Evolutionary conservation across 2,113 vertebrate genomes (phyloP).

Genomic region (Brienomyrus longianalis): DNA sequence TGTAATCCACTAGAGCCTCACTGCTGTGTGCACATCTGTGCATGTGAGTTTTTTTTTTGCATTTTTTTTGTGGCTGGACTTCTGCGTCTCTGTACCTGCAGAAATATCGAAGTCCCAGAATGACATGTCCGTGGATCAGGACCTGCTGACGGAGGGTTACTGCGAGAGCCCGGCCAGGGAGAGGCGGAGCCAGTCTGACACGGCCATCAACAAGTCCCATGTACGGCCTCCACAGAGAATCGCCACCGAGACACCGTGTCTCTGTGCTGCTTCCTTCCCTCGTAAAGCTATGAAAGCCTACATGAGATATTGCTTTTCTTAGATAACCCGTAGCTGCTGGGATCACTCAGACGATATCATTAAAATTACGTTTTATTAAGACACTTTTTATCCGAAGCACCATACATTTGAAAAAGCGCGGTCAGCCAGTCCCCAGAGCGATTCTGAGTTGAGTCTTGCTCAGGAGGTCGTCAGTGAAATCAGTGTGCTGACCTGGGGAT

Average conservation of each 20-base stretch:
- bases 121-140: conserved; percentile 66
- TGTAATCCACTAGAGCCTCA: background rate
- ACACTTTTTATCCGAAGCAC: background rate
- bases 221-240: conserved; percentile 41
- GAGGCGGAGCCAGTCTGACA: conserved; percentile 79
- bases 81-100: conserved; percentile 39
- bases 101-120: conserved; percentile 84
- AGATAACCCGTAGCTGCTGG: background rate
- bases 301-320: background rate
- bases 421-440: background rate
- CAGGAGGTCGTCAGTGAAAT: background rate
- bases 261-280: background rate
- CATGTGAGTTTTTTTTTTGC: background rate
- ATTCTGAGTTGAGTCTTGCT: background rate
- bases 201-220: conserved; percentile 64
- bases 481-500: background rate
- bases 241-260: background rate
- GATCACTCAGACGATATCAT: background rate
- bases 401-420: background rate
- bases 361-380: background rate
- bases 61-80: background rate
- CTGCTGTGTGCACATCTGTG: background rate
- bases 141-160: conserved; percentile 50
- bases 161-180: conserved; percentile 34
- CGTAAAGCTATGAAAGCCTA: background rate